Conservation (phyloP, 1,140 invertebrate species). For the Sipha flava region DNA sequence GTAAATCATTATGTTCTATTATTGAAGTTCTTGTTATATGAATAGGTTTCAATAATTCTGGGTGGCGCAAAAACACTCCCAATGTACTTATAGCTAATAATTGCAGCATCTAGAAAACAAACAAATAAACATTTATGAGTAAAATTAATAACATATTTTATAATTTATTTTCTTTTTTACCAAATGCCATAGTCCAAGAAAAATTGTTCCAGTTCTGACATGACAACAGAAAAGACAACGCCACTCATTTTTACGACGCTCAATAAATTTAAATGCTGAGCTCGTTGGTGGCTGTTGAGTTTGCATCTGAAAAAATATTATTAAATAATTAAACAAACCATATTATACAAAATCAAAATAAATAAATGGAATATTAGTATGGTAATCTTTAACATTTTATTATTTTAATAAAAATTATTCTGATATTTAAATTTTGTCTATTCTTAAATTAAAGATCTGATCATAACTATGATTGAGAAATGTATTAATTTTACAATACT, state of each 20-base stretch:
- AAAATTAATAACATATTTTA: background rate
- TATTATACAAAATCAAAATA: too few relatives aligned
- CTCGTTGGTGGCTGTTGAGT: background rate
- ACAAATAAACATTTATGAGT: background rate
- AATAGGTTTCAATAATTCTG: constrained; percentile 46
- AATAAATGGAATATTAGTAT: too few relatives aligned
- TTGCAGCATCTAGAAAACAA: constrained; percentile 56
- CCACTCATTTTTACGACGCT: constrained; percentile 54
- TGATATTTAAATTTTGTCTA: too few relatives aligned
- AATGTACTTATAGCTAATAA: constrained; percentile 59
- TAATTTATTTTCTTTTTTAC: constrained; percentile 44
- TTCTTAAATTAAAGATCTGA: too few relatives aligned
- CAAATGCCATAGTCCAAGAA: constrained; percentile 72
- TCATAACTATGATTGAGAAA: too few relatives aligned
- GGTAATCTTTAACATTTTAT: too few relatives aligned
- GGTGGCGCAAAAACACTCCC: constrained; percentile 62
- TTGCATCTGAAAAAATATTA: background rate
- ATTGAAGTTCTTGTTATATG: background rate
- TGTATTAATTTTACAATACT: too few relatives aligned
- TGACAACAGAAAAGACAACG: constrained; percentile 72
- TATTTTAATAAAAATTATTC: too few relatives aligned
- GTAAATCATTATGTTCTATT: background rate
- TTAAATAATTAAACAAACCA: background rate
- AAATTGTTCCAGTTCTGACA: constrained; percentile 70
- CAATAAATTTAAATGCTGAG: background rate